phyloP scores from a whole-genome alignment of 2,888 invertebrate species.

The Drosophila bunnanda region DNA sequence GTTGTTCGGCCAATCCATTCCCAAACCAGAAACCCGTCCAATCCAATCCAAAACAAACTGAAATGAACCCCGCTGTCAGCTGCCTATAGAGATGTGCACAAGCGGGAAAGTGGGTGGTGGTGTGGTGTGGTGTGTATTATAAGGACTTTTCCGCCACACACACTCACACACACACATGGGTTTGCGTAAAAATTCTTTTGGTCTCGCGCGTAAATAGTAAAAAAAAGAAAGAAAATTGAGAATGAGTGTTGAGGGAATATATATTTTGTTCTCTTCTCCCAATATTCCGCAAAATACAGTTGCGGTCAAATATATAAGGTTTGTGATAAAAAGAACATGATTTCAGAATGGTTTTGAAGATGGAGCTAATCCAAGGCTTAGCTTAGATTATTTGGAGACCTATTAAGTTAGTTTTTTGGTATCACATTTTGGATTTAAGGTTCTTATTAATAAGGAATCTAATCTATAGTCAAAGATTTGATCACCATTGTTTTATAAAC shows the following conservation, averaged over 20 bases:
- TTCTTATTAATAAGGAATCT: too few relatives aligned
- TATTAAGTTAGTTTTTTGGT: too few relatives aligned
- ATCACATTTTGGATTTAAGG: too few relatives aligned
- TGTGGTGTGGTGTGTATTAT: constrained; percentile 7
- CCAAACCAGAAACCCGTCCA: constrained; percentile 19
- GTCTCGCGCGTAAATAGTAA: constrained; percentile 68
- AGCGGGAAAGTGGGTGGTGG: background rate
- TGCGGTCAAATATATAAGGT: background rate
- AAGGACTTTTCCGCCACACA: constrained; percentile 34
- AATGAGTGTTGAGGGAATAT: constrained; percentile 33
- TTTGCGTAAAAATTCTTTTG: constrained; percentile 74
- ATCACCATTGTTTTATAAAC: too few relatives aligned
- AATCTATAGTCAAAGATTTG: too few relatives aligned
- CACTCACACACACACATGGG: constrained; percentile 34
- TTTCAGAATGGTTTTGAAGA: too few relatives aligned
- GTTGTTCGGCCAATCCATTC: constrained; percentile 14
- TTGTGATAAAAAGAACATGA: background rate
- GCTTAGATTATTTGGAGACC: too few relatives aligned
- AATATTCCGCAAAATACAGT: background rate
- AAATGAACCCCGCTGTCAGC: constrained; percentile 45
- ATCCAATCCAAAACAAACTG: constrained; percentile 40
- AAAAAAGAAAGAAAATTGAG: constrained; percentile 41
- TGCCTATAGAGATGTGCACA: constrained; percentile 66
- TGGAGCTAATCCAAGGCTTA: too few relatives aligned
- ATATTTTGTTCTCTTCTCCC: background rate